A percentile compares a stretch with the other conserved stretches of the same genome.
phyloP scores from a whole-genome alignment of 2,888 invertebrate genomes.

The Odontocolon sp. region DNA sequence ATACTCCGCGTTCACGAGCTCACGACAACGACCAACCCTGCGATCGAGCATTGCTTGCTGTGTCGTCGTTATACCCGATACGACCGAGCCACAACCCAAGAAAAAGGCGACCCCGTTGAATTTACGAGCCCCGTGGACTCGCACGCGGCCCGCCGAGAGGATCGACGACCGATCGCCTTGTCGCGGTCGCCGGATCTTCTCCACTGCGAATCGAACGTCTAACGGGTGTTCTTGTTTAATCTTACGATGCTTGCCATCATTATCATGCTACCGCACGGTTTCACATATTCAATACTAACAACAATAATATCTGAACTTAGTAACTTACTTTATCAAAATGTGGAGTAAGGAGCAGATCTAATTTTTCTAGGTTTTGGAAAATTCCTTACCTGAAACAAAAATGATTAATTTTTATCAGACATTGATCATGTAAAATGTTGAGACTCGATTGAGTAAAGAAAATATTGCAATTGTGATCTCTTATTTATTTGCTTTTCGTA shows the following conservation, averaged over 20 bases:
- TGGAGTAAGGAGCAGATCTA: background rate
- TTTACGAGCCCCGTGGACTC: constrained; percentile 69
- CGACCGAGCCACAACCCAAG: constrained; percentile 32
- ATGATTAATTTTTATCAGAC: constrained; percentile 17
- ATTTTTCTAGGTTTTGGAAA: background rate
- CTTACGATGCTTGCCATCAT: background rate
- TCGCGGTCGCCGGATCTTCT: constrained; percentile 59
- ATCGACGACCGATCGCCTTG: constrained; percentile 71
- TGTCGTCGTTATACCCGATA: constrained; percentile 55
- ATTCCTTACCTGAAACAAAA: constrained; percentile 57
- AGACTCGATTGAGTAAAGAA: no score
- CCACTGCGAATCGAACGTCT: no score
- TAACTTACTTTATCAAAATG: background rate
- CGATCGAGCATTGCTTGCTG: constrained; percentile 4
- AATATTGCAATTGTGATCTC: constrained; percentile 36
- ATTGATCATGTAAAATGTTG: background rate
- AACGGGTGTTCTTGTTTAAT: constrained; percentile 68
- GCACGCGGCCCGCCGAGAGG: constrained; percentile 62
- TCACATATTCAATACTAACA: no score
- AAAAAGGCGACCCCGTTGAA: constrained; percentile 68
- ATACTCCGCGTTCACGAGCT: constrained; percentile 25
- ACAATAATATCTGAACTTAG: no score
- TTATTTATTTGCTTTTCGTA: background rate
- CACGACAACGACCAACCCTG: constrained; percentile 39
- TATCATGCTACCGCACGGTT: background rate